Conservation (phyloP, 2,113 vertebrate genomes). For the Bos indicus region DNA sequence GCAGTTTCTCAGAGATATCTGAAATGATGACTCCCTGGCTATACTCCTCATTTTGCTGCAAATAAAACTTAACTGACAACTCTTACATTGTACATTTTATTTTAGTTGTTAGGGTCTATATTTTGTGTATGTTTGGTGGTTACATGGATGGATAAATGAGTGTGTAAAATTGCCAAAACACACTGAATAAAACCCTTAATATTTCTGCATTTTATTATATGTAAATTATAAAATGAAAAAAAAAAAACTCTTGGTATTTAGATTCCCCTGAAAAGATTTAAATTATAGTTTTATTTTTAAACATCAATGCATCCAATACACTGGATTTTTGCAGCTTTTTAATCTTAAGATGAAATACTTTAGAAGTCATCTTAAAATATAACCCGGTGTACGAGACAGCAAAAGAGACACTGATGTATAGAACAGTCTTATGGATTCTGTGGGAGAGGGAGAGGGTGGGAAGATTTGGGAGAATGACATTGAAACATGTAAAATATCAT, state of each 20-base stretch:
- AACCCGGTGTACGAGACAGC: too few relatives aligned
- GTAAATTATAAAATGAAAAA: background rate
- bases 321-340: background rate
- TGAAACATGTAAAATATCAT: too few relatives aligned
- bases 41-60: background rate
- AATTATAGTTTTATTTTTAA: background rate
- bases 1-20: background rate
- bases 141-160: background rate
- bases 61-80: background rate
- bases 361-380: background rate
- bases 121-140: background rate
- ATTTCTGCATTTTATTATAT: background rate
- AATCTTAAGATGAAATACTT: background rate
- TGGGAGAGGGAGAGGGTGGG: too few relatives aligned
- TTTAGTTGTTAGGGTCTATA: background rate
- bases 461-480: too few relatives aligned
- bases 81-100: background rate
- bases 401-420: too few relatives aligned
- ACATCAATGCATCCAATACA: background rate
- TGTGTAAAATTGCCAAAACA: background rate
- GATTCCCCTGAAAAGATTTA: background rate
- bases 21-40: background rate
- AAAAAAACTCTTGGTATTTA: background rate
- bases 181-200: background rate
- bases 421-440: too few relatives aligned